phyloP scores from a whole-genome alignment of 2,113 vertebrate species.

The Daubentonia madagascariensis region DNA sequence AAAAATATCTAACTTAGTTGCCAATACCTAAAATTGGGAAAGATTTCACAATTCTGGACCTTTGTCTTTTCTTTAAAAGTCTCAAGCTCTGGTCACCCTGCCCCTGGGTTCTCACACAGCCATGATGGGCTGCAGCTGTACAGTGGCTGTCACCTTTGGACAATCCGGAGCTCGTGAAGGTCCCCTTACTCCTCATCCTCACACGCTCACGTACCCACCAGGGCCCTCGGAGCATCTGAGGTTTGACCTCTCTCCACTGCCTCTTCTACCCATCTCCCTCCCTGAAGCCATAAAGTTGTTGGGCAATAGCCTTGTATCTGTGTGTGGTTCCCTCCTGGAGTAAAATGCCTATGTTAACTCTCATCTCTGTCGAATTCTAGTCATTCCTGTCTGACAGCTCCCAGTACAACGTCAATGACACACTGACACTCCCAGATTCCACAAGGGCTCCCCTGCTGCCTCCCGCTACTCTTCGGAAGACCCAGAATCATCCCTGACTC shows the following conservation, averaged over 20 bases:
- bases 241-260: not conserved
- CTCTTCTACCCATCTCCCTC: not conserved
- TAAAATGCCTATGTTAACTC: not conserved
- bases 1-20: not conserved
- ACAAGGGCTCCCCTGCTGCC: not conserved
- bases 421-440: not conserved
- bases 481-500: not conserved
- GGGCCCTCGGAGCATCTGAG: not conserved
- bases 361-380: not conserved
- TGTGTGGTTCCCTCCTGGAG: not conserved
- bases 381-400: not conserved
- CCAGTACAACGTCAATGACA: not conserved
- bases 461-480: not conserved
- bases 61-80: not conserved
- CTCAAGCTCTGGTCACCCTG: not conserved
- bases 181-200: not conserved
- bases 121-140: fast-evolving
- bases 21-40: not conserved
- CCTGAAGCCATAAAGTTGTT: not conserved
- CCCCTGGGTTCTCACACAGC: not conserved
- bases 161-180: not conserved
- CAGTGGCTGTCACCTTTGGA: too few relatives aligned
- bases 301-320: not conserved
- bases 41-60: not conserved
- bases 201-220: fast-evolving